These are phyloP conservation scores for Nematostella vectensis DNA, from an alignment of 92 coral and sea anemone genomes.

Conservation along the genomic window DNA sequence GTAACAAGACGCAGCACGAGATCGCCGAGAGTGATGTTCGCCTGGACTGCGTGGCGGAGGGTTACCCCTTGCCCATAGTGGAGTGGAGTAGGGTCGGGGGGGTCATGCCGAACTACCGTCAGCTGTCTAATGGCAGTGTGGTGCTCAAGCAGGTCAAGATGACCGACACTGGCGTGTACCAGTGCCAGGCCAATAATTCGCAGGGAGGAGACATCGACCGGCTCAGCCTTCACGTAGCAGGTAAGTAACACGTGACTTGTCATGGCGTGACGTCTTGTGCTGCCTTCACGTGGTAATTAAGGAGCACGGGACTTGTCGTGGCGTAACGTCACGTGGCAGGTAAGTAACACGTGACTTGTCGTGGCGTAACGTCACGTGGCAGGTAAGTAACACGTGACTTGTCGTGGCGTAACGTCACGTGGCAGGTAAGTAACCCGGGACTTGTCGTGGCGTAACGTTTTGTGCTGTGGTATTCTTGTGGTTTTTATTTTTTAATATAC, in stretches of 20 bases:
- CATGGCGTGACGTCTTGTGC: neutral
- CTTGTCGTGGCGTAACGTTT: too few species aligned
- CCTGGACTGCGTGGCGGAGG: slow-evolving; percentile 47
- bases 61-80: slow-evolving; percentile 57
- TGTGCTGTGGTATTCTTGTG: too few species aligned
- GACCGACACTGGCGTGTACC: slow-evolving; percentile 64
- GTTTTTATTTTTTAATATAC: too few species aligned
- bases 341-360: too few species aligned
- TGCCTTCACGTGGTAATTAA: too few species aligned
- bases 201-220: slow-evolving; percentile 13
- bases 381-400: too few species aligned
- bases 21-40: slow-evolving; percentile 32
- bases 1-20: slow-evolving; percentile 26
- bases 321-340: slow-evolving; percentile 75
- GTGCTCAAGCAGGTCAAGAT: slow-evolving; percentile 28
- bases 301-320: too few species aligned
- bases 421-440: slow-evolving; percentile 57
- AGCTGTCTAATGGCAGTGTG: slow-evolving; percentile 61
- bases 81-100: slow-evolving; percentile 38
- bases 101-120: slow-evolving; percentile 33
- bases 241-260: too few species aligned
- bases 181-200: slow-evolving; percentile 58
- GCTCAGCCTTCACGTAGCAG: slow-evolving; percentile 52
- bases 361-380: too few species aligned
- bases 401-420: too few species aligned